phyloP scores from a whole-genome alignment of 2,888 invertebrate genomes.

The Microplitis deprimator region DNA sequence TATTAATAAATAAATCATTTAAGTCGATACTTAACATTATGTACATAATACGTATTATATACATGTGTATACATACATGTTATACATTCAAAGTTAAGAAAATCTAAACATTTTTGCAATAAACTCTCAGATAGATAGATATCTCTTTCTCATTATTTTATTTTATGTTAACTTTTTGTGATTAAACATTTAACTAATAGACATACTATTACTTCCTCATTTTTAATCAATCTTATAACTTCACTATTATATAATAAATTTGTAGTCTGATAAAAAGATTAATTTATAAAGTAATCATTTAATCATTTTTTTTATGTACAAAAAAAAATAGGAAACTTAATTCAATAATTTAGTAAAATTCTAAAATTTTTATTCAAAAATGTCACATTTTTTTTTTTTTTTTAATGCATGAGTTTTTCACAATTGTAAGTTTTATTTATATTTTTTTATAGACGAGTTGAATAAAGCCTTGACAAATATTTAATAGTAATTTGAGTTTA shows the following conservation, averaged over 20 bases:
- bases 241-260: no score
- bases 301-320: no score
- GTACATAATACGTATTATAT: background rate
- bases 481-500: background rate
- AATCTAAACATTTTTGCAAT: background rate
- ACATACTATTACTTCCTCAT: background rate
- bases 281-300: no score
- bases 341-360: no score
- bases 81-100: background rate
- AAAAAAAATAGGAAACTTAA: no score
- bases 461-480: background rate
- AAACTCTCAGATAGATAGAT: background rate
- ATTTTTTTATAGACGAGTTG: background rate
- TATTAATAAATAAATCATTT: slow-evolving; percentile 7
- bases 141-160: background rate
- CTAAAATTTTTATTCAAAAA: no score
- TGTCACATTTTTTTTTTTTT: background rate
- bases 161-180: background rate
- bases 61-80: background rate
- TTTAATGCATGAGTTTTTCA: background rate
- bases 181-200: background rate
- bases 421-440: background rate
- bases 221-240: background rate
- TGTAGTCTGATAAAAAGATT: no score
- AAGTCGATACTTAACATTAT: background rate